A percentile compares a stretch with the other conserved stretches of the same genome.
Evolutionary conservation across 2,113 vertebrate genomes (phyloP).

Genomic region (Etheostoma spectabile): DNA sequence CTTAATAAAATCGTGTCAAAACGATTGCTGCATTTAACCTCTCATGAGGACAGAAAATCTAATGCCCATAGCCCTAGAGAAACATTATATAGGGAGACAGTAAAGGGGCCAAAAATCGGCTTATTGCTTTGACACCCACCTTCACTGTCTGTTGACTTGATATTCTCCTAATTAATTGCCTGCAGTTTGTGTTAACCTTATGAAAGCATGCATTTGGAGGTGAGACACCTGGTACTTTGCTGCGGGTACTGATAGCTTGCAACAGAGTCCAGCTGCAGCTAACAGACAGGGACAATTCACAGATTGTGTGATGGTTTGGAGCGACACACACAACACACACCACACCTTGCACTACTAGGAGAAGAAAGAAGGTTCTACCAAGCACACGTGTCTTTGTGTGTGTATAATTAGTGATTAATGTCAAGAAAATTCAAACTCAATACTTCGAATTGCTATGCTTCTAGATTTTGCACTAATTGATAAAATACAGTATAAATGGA

Average conservation of each 20-base stretch:
- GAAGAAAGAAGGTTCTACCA: too few relatives aligned
- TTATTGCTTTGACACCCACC: conserved; percentile 72
- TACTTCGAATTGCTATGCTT: too few relatives aligned
- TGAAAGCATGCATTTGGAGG: conserved; percentile 73
- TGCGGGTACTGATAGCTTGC: conserved; percentile 71
- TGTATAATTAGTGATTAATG: too few relatives aligned
- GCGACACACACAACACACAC: conserved; percentile 3
- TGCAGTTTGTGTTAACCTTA: conserved; percentile 76
- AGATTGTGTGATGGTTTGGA: conserved; percentile 63
- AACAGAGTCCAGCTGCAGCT: conserved; percentile 74
- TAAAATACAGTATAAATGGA: too few relatives aligned
- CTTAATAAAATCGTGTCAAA: neutral
- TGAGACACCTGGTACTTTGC: conserved; percentile 83
- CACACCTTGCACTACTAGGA: neutral
- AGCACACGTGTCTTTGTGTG: too few relatives aligned
- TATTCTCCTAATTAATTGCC: conserved; percentile 79
- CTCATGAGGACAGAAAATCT: conserved; percentile 14
- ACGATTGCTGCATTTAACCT: neutral
- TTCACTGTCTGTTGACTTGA: conserved; percentile 72
- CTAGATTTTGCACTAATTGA: too few relatives aligned
- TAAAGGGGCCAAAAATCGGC: conserved; percentile 67
- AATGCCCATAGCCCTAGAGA: neutral
- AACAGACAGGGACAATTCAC: conserved; percentile 71
- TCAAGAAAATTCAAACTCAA: too few relatives aligned
- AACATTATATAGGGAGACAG: conserved; percentile 27